phyloP scores from a whole-genome alignment of 1,140 invertebrate species.

The Drosophila athabasca region DNA sequence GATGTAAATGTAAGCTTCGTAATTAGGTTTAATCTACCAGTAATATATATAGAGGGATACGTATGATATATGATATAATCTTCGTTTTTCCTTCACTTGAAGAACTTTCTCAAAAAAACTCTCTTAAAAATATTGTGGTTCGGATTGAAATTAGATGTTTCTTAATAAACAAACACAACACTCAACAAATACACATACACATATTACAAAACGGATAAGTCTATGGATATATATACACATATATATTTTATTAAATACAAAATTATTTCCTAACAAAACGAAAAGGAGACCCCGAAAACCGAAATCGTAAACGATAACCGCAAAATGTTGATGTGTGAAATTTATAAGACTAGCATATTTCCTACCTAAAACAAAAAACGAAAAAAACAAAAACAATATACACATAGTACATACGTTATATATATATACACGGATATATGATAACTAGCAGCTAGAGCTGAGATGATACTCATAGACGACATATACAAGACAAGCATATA shows the following conservation, averaged over 20 bases:
- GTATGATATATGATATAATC: constrained; percentile 26
- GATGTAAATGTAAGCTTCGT: constrained; percentile 23
- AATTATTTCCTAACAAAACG: constrained; percentile 61
- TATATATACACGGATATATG: constrained; percentile 50
- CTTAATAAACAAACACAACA: constrained; percentile 33
- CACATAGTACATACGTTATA: constrained; percentile 28
- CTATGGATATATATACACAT: constrained; percentile 47
- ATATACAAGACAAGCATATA: constrained; percentile 31
- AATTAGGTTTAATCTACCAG: constrained; percentile 24
- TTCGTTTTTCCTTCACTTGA: constrained; percentile 64
- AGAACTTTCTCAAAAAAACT: constrained; percentile 25
- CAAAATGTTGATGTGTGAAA: constrained; percentile 83
- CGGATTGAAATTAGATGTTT: constrained; percentile 73
- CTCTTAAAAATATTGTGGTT: constrained; percentile 61
- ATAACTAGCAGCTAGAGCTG: constrained; percentile 70
- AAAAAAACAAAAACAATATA: constrained; percentile 52
- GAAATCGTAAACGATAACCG: constrained; percentile 49
- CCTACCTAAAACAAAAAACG: constrained; percentile 64
- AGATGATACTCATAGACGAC: constrained; percentile 57
- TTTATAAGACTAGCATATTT: constrained; percentile 83
- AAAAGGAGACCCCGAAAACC: constrained; percentile 45
- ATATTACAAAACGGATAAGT: constrained; percentile 35
- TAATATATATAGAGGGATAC: constrained; percentile 22
- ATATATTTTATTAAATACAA: constrained; percentile 78
- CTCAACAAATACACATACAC: constrained; percentile 20